Evolutionary conservation across 1,140 invertebrate genomes (phyloP), one percentile per base, ranked within the genome.

Genomic region (Bombus sibiricus): DNA sequence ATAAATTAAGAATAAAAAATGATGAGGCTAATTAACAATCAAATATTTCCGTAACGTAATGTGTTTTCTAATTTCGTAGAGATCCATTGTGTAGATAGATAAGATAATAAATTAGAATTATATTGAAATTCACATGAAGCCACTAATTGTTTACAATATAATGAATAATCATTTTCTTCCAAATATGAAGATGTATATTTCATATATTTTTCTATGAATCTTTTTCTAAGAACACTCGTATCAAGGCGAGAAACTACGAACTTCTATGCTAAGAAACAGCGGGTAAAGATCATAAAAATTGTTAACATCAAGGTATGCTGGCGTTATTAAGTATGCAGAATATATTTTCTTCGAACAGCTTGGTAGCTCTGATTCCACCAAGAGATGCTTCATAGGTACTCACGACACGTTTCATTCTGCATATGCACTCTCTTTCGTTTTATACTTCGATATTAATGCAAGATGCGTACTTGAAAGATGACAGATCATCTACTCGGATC

Each of bases 391-490:
- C 13, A 47, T 79, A 64, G 18, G 25, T 34, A 85, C 57, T 18
- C 76, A 22, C 32, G 41, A 72, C 76, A 79, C 82, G 83, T 39
- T 41, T 32, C 8, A 43, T 47, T 71, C 53, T 80, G 83, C 76
- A 85, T 78, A 78, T 34, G 66, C 77, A 47, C 68, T 80, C 57
- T 79, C 41, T 80, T 84, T 84, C 66, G 15, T 4, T 72, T 53
- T 53, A 53, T 53, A 18, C 0, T 32, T 57, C 18, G 32, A 64
- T 73, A 37, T 53, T 28, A 34, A 73, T 85, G 76, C 77, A 53
- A 73, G 4, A 47, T 53, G 53, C 76, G 22, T 80, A 64, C n/a
- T 47, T 18, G 18, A 85, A 72, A 72, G 68, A 85, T 80, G 66
- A 79, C 83, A 62, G 47, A 53, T 53, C 47, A 22, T 22, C 18